Percentiles rank a stretch among this genome's conserved stretches.
Conservation (phyloP, 2,888 invertebrate genomes). For the Idaea biselata region DNA sequence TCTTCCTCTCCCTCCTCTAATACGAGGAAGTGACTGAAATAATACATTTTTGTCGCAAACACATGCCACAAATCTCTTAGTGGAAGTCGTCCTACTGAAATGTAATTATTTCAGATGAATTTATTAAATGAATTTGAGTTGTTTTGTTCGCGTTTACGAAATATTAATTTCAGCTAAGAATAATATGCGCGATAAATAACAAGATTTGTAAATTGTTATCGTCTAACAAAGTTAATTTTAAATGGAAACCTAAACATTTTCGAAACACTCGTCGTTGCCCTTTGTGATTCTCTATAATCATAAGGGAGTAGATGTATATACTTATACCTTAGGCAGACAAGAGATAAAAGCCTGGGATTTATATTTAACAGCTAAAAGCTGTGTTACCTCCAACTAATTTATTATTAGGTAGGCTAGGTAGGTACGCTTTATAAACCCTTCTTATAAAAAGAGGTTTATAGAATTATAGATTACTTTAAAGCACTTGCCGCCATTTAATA, state of each 20-base stretch:
- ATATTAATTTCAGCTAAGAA: background rate
- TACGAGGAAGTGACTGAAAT: constrained; percentile 9
- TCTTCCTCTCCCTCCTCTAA: constrained; percentile 25
- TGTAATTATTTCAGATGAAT: background rate
- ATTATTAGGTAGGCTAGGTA: background rate
- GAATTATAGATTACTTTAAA: background rate
- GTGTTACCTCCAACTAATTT: background rate
- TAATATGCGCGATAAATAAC: background rate
- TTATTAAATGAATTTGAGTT: background rate
- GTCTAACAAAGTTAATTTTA: background rate
- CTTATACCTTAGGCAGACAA: background rate
- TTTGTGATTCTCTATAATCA: background rate
- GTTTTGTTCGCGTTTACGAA: background rate
- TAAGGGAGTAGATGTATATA: background rate
- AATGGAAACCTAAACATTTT: background rate
- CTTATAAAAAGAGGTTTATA: background rate
- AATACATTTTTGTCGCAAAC: background rate
- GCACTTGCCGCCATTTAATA: background rate
- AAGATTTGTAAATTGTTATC: constrained; percentile 1
- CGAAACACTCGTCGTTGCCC: background rate
- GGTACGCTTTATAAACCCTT: background rate
- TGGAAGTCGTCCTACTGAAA: background rate
- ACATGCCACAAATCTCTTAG: background rate
- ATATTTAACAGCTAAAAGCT: background rate
- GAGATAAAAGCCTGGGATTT: constrained; percentile 1